Evolutionary conservation across 1,140 invertebrate genomes (phyloP), one percentile per base, ranked within the genome.

Genomic region (Araneus ventricosus): DNA sequence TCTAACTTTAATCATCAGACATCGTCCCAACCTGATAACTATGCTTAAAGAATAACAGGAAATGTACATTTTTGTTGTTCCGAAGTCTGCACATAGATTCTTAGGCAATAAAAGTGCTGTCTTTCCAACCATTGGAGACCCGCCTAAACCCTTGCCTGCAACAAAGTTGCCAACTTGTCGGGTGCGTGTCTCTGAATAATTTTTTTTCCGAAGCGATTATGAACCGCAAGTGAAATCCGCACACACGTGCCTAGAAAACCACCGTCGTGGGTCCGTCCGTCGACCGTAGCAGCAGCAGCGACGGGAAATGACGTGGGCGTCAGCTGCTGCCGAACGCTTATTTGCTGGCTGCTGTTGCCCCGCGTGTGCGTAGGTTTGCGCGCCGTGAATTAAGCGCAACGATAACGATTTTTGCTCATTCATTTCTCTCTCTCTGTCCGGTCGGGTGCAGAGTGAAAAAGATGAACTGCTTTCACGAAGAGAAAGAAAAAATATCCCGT

Each of bases 321-420:
- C 70, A 34, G 30, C 70, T 75, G 63, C n/a, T n/a, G 59, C 24
- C 70, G 70, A 75, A 34, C 70, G 70, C n/a, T 75, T 75, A 75
- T 75, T 75, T 75, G 70, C 30, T 34, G 17, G 30, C 63, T n/a
- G 27, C 14, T 22, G 2, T 7, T 34, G 27, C 10, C 10, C 45
- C 45, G 45, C 45, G 45, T 75, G 70, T 75, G 70, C 70, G 70
- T 75, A 75, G 70, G 70, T 20, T 37, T 37, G 70, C 70, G 70
- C 70, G 30, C 27, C 34, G 37, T 75, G 70, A 75, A 75, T 75
- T 75, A 75, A 75, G 70, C 10, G 70, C 70, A 37, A 75, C 70
- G 70, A 75, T 75, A 75, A 75, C 70, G 70, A 75, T 75, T 75
- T 75, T 75, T 75, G 14, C 70, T 75, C 70, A 75, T 75, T 75